A percentile compares a stretch with the other conserved stretches of the same genome.
These are phyloP conservation scores for Anastatus disparis DNA, from an alignment of 1,140 invertebrate genomes.

Conservation along the genomic window DNA sequence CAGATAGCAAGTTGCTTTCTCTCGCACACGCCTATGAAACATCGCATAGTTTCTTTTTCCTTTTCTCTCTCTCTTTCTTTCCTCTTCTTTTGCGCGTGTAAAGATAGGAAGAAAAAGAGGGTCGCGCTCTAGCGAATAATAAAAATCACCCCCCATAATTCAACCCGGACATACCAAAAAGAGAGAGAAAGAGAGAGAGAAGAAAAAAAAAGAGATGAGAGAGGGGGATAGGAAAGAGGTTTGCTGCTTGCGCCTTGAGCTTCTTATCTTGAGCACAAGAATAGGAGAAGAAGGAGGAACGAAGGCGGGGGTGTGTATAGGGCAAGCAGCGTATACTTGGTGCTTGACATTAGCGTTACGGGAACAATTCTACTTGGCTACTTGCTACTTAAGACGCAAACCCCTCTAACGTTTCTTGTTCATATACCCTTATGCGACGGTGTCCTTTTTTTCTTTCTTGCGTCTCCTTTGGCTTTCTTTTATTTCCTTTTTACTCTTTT, in stretches of 20 bases:
- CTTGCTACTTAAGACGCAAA: constrained; percentile 52
- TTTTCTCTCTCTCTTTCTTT: too few relatives aligned
- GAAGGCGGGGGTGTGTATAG: constrained; percentile 63
- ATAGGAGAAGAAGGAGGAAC: constrained; percentile 4
- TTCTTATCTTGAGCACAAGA: constrained; percentile 60
- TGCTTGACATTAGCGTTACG: constrained; percentile 51
- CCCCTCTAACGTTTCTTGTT: too few relatives aligned
- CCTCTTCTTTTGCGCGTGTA: too few relatives aligned
- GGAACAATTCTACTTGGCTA: constrained; percentile 63
- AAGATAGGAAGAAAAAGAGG: constrained; percentile 43
- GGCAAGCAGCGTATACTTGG: too few relatives aligned
- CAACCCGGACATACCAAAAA: constrained; percentile 59
- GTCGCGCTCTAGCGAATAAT: constrained; percentile 58
- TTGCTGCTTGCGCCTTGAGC: constrained; percentile 46
- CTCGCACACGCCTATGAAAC: constrained; percentile 42
- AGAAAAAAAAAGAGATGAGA: too few relatives aligned
- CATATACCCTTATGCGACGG: constrained; percentile 42
- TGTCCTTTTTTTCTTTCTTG: constrained; percentile 35
- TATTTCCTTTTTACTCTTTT: background rate
- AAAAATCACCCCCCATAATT: constrained; percentile 66
- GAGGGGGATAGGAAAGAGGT: constrained; percentile 38
- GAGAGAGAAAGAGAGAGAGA: too few relatives aligned
- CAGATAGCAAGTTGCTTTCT: constrained; percentile 31
- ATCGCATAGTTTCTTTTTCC: too few relatives aligned
- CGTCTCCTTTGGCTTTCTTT: constrained; percentile 24